Evolutionary conservation across 2,888 invertebrate genomes (phyloP).

Genomic region (Caenorhabditis drosophilae): DNA sequence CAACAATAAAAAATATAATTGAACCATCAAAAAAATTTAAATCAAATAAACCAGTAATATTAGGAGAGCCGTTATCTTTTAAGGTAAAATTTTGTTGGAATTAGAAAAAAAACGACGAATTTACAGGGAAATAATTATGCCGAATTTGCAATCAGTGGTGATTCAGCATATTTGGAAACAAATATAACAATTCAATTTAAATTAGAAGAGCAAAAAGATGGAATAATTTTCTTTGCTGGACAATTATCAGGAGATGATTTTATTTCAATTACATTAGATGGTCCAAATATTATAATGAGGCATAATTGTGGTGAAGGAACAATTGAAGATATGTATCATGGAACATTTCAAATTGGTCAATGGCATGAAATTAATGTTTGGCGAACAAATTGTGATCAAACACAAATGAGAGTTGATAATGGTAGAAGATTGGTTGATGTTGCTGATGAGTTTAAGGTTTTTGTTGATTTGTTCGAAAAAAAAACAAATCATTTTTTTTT

Average conservation of each 20-base stretch:
- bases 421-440: conserved; percentile 29
- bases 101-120: conserved; percentile 1
- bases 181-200: conserved; percentile 53
- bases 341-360: conserved; percentile 44
- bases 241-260: conserved; percentile 53
- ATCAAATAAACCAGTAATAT: background rate
- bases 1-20: background rate
- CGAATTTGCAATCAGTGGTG: conserved; percentile 42
- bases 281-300: conserved; percentile 52
- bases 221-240: conserved; percentile 55
- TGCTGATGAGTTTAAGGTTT: conserved; percentile 42
- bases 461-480: background rate
- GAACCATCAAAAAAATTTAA: background rate
- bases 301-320: conserved; percentile 57
- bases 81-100: background rate
- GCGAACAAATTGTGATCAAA: conserved; percentile 41
- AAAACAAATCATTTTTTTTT: conserved; percentile 9
- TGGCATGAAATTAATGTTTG: conserved; percentile 52
- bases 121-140: conserved; percentile 46
- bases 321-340: conserved; percentile 52
- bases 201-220: conserved; percentile 45
- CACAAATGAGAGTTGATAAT: conserved; percentile 38
- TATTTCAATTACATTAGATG: conserved; percentile 47
- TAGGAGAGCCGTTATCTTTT: background rate
- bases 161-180: conserved; percentile 48